These are phyloP conservation scores for Haliaeetus leucogaster DNA, from an alignment of 2,113 vertebrate species.

Conservation along the genomic window DNA sequence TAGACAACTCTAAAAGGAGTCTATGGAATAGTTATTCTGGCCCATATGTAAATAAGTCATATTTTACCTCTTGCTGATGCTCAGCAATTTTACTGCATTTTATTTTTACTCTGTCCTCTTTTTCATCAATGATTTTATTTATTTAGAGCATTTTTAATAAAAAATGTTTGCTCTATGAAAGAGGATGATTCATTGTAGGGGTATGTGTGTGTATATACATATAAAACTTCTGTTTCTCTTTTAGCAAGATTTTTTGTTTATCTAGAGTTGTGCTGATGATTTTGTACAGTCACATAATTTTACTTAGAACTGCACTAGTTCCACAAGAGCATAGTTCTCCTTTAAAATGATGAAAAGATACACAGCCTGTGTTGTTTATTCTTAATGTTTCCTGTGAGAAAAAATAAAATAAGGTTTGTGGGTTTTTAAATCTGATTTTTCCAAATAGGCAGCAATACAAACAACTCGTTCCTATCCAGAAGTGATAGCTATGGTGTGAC, in stretches of 20 bases:
- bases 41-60: background rate
- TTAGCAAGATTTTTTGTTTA: background rate
- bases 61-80: background rate
- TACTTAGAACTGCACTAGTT: background rate
- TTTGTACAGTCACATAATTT: background rate
- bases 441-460: background rate
- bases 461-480: background rate
- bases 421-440: background rate
- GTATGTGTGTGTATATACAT: fast-evolving
- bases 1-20: background rate
- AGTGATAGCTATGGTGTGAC: background rate
- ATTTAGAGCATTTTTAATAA: background rate
- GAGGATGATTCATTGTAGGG: background rate
- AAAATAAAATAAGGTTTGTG: background rate
- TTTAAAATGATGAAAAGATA: background rate
- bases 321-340: background rate
- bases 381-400: background rate
- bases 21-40: background rate
- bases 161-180: background rate
- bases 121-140: background rate
- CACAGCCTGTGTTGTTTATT: background rate
- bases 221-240: background rate
- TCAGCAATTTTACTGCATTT: background rate
- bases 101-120: background rate
- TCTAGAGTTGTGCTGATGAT: background rate